Evolutionary conservation across 92 coral and sea anemone species (phyloP), one percentile per base, ranked within the genome.

Genomic region (Ricordea florida): DNA sequence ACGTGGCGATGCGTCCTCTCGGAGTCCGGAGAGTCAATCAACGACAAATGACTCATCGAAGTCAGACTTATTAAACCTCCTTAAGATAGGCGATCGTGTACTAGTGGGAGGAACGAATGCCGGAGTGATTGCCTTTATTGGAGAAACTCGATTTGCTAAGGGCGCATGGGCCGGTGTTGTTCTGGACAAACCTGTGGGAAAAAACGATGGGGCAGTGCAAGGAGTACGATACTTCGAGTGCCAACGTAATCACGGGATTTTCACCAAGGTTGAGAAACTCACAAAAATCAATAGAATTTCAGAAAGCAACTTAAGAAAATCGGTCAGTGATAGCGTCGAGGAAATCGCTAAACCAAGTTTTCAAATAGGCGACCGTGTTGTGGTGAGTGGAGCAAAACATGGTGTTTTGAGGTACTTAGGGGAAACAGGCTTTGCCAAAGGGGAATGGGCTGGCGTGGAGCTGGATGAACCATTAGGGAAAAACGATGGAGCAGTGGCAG

Each of bases 401-500:
- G 99, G 99, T 14, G 87, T 82, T 35, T 79, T 92, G 27, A 49
- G 97, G 50, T 96, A 92, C 40, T 68, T 92, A 13, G 99, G 99
- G 49, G 93, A 87, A 22, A 96, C 99, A 2, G 99, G 92, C 43
- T 96, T 96, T 58, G 97, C 99, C 0, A 96, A 96, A 48, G 99
- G 99, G 14, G 93, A 92, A 21, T 96, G 99, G 99, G 96, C 91
- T 23, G 99, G 99, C 0, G 78, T 96, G 1, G 99, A 96, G 47
- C 81, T 96, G 2, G 93, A 96, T 13, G 99, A 96, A 73, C 92
- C 99, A 7, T 64, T 89, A 50, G 99, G 99, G 3, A 96, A 96
- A 61, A 96, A 96, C 45, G 99, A 96, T 47, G 99, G 99, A 20
- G 99, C 99, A 1, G 99, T 96, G 14, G 99, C 99, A 5, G 99